Evolutionary conservation across 2,113 vertebrate species (phyloP).

Genomic region (Paedocypris sp.): DNA sequence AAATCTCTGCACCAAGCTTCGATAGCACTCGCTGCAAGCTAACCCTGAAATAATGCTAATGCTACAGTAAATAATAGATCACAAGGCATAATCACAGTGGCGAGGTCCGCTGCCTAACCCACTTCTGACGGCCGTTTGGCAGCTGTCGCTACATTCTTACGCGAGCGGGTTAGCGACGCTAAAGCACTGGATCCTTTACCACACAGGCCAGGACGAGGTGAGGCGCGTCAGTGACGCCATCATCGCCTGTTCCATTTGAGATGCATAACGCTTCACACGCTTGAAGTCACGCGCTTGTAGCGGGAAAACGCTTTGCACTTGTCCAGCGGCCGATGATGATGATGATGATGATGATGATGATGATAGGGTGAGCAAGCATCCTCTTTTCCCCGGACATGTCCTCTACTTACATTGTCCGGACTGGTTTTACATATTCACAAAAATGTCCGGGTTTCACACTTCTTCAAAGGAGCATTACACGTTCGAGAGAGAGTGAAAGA

Average conservation of each 20-base stretch:
- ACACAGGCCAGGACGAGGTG: background rate
- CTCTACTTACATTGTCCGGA: no score
- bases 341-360: slow-evolving; percentile 8
- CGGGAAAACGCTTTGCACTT: background rate
- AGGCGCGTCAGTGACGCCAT: background rate
- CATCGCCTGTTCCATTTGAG: slow-evolving; percentile 1
- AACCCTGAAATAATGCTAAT: slow-evolving; percentile 33
- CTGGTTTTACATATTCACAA: no score
- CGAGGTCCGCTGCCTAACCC: slow-evolving; percentile 16
- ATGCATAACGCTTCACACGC: background rate
- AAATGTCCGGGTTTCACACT: no score
- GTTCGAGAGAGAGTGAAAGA: no score
- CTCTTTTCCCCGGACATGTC: no score
- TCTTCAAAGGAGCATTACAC: no score
- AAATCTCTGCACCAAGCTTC: slow-evolving; percentile 26
- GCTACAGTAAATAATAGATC: slow-evolving; percentile 35
- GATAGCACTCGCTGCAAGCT: slow-evolving; percentile 11
- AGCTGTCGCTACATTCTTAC: slow-evolving; percentile 25
- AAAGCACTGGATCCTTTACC: background rate
- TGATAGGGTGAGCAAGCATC: background rate
- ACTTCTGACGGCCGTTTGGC: slow-evolving; percentile 22
- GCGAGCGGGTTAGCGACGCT: background rate
- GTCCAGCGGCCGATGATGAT: background rate
- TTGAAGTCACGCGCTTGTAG: slow-evolving; percentile 3
- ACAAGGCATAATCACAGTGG: slow-evolving; percentile 32